phyloP scores from a whole-genome alignment of 2,888 invertebrate genomes.

The Dione juno region DNA sequence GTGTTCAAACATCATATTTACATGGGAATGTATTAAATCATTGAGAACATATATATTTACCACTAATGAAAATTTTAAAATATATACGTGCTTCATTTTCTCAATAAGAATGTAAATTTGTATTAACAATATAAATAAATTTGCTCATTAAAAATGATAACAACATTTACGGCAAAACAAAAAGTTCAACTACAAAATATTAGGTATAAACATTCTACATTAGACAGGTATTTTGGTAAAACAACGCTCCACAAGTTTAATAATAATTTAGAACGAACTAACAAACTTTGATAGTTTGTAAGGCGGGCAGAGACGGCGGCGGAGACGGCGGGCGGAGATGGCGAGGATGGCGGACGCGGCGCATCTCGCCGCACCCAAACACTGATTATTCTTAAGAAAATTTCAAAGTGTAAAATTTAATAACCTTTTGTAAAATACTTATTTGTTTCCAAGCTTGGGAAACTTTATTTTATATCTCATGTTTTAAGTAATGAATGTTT shows the following conservation, averaged over 20 bases:
- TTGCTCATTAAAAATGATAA: not conserved
- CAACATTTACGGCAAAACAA: not conserved
- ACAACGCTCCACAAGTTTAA: slow-evolving; percentile 11
- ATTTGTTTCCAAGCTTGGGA: not conserved
- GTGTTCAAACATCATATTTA: no score
- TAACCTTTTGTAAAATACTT: slow-evolving; percentile 26
- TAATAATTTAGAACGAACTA: slow-evolving; percentile 1
- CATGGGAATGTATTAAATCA: no score
- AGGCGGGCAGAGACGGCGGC: not conserved
- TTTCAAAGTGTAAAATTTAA: slow-evolving; percentile 28
- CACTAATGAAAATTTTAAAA: no score
- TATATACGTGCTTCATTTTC: no score
- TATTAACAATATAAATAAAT: no score
- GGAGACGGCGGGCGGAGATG: no score
- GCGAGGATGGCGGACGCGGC: not conserved
- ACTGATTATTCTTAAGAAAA: slow-evolving; percentile 25
- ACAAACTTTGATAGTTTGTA: slow-evolving; percentile 9
- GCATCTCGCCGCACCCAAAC: not conserved
- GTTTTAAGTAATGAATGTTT: not conserved
- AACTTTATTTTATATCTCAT: slow-evolving; percentile 5
- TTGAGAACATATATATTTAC: no score
- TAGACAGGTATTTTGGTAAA: not conserved
- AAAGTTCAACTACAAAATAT: not conserved
- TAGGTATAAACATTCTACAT: no score
- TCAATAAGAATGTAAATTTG: no score